These are phyloP conservation scores for Hippopotamyrus pictus DNA, from an alignment of 2,797 vertebrate genomes.

Conservation along the genomic window DNA sequence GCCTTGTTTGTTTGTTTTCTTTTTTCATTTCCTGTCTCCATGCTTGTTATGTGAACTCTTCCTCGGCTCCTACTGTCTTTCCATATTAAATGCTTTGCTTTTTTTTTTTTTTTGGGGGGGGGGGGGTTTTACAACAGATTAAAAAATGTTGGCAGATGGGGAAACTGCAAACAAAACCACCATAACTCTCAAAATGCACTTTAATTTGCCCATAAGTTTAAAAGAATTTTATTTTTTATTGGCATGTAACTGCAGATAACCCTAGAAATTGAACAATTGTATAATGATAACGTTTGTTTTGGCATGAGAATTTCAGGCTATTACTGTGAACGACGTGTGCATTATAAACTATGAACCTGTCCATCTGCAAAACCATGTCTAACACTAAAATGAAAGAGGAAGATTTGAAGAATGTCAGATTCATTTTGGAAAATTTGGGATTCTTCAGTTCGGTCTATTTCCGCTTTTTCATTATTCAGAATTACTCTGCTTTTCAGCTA, in stretches of 20 bases:
- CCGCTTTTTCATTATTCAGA: not conserved
- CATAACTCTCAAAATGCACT: not conserved
- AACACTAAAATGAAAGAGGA: not conserved
- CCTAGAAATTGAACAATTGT: not conserved
- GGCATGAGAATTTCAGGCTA: not conserved
- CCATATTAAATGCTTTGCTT: not conserved
- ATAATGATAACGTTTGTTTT: not conserved
- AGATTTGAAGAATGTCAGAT: not conserved
- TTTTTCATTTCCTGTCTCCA: not conserved
- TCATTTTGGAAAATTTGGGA: not conserved
- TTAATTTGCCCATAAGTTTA: not conserved
- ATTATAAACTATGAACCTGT: not conserved
- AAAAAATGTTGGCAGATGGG: not conserved
- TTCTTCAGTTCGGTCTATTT: not conserved
- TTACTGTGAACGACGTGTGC: not conserved
- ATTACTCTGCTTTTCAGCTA: not conserved
- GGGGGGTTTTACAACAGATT: not conserved
- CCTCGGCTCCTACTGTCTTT: not conserved
- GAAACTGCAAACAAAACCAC: not conserved
- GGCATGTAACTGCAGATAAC: not conserved
- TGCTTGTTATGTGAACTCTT: not conserved
- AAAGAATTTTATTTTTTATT: not conserved
- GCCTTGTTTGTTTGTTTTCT: not conserved
- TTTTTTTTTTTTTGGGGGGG: not conserved
- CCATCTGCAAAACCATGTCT: not conserved